A percentile compares a stretch with the other conserved stretches of the same genome.
phyloP scores from a whole-genome alignment of 2,888 invertebrate species.

The Eilema sororculum region DNA sequence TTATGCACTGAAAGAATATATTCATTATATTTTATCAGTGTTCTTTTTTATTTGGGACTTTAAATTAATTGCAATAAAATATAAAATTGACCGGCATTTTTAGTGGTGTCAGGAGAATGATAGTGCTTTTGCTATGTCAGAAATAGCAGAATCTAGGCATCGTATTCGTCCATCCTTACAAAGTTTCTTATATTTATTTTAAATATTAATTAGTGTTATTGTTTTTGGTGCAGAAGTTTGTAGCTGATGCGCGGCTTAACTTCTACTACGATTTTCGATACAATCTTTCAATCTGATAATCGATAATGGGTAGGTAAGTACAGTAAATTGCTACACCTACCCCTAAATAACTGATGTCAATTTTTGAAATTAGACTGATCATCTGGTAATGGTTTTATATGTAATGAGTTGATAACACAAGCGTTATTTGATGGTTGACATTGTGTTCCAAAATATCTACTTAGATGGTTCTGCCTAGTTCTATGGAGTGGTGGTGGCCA shows the following conservation, averaged over 20 bases:
- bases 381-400: background rate
- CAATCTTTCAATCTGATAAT: no score
- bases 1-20: no score
- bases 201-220: background rate
- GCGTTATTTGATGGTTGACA: background rate
- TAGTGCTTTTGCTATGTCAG: no score
- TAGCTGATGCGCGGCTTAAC: background rate
- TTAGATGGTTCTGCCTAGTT: background rate
- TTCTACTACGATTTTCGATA: background rate
- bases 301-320: background rate
- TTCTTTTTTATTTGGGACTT: no score
- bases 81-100: no score
- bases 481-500: background rate
- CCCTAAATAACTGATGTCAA: constrained; percentile 7
- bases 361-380: constrained; percentile 8
- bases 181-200: no score
- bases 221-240: background rate
- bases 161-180: no score
- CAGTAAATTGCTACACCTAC: background rate
- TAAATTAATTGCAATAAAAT: no score
- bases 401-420: background rate
- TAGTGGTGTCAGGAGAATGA: no score
- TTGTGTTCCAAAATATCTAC: background rate
- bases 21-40: no score
- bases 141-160: no score